Percentiles rank a stretch among this genome's conserved stretches.
Evolutionary conservation across 2,888 invertebrate genomes (phyloP).

Genomic region (Nephrotoma appendiculata): DNA sequence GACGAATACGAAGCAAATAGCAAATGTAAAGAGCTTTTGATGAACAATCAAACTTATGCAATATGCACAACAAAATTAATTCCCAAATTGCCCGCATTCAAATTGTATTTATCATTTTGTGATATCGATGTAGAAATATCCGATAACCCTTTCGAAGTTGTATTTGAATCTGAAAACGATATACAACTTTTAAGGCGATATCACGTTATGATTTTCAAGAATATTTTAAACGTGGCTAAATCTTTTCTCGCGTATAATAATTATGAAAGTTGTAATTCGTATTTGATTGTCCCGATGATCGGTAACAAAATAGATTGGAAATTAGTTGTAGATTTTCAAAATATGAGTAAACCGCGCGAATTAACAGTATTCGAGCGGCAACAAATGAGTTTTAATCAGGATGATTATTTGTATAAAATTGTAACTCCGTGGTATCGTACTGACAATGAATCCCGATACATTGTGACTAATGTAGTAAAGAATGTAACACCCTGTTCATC

Average conservation of each 20-base stretch:
- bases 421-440: conserved; percentile 77
- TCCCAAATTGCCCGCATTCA: conserved; percentile 50
- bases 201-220: conserved; percentile 59
- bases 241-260: conserved; percentile 45
- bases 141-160: conserved; percentile 36
- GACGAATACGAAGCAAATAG: conserved; percentile 35
- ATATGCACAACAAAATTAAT: conserved; percentile 45
- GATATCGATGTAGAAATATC: not conserved
- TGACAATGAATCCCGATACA: conserved; percentile 35
- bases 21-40: conserved; percentile 10
- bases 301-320: conserved; percentile 45
- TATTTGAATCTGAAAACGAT: conserved; percentile 34
- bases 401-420: conserved; percentile 54
- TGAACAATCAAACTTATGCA: conserved; percentile 33
- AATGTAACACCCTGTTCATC: conserved; percentile 47
- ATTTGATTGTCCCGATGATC: conserved; percentile 35
- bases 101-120: conserved; percentile 45
- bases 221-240: conserved; percentile 49
- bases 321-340: conserved; percentile 34
- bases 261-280: conserved; percentile 38
- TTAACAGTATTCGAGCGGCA: conserved; percentile 36
- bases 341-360: conserved; percentile 29
- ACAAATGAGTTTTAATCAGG: conserved; percentile 36
- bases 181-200: conserved; percentile 43
- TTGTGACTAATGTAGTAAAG: conserved; percentile 54